Evolutionary conservation across 2,113 vertebrate species (phyloP).

Genomic region (Centropristis striata): DNA sequence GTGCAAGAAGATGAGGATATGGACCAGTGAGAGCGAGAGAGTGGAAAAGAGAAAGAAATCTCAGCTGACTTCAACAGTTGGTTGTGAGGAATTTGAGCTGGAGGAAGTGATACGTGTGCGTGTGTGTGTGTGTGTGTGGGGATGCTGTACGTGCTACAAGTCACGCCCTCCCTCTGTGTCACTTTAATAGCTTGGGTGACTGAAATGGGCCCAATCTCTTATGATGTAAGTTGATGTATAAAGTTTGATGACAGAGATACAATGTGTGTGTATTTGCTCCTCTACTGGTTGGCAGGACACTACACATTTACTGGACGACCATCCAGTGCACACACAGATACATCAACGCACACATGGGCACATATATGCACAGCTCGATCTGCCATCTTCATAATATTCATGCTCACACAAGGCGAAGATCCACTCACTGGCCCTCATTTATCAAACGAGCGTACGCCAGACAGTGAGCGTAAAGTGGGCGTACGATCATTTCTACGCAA

Average conservation of each 20-base stretch:
- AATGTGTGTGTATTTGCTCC: slow-evolving; percentile 10
- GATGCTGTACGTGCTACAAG: slow-evolving; percentile 24
- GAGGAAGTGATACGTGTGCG: background rate
- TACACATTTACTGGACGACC: slow-evolving; percentile 15
- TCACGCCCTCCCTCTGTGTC: slow-evolving; percentile 34
- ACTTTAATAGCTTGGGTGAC: slow-evolving; percentile 32
- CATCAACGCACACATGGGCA: background rate
- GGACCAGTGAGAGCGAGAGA: background rate
- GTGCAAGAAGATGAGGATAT: background rate
- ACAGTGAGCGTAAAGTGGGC: no score
- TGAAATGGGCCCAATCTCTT: slow-evolving; percentile 30
- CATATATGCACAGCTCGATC: background rate
- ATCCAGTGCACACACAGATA: background rate
- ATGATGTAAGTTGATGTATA: slow-evolving; percentile 76
- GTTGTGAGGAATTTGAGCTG: background rate
- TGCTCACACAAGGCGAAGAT: no score
- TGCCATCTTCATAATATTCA: background rate
- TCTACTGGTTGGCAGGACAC: slow-evolving; percentile 3
- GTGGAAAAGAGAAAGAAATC: background rate
- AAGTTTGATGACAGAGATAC: slow-evolving; percentile 67
- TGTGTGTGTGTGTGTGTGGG: background rate
- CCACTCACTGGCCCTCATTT: no score
- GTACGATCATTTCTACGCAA: no score
- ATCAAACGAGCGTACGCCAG: no score
- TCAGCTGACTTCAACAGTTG: slow-evolving; percentile 4